Evolutionary conservation across 1,140 invertebrate genomes (phyloP).

Genomic region (Nixonia krombeini): DNA sequence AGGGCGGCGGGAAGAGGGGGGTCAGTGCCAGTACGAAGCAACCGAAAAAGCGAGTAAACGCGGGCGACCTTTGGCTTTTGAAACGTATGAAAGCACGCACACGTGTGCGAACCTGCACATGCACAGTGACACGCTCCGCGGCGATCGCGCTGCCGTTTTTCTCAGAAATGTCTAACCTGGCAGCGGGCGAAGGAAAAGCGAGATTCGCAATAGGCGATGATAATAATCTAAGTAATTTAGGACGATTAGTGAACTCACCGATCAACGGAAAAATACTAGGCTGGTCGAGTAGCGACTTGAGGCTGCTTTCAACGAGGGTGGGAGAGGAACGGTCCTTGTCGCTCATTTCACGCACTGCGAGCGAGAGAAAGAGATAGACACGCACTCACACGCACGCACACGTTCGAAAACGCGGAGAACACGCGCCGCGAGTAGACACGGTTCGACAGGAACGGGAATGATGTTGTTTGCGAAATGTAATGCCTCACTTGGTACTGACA

Average conservation of each 20-base stretch:
- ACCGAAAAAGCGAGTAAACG: background rate
- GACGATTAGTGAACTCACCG: constrained; percentile 73
- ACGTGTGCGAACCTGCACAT: too few species aligned
- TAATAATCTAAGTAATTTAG: too few species aligned
- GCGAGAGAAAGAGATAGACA: constrained; percentile 30
- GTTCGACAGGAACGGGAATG: background rate
- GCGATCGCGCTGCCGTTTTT: too few species aligned
- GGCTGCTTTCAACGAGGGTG: constrained; percentile 83
- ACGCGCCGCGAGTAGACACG: constrained; percentile 3
- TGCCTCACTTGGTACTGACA: constrained; percentile 42
- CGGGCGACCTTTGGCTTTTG: too few species aligned
- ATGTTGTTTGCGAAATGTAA: constrained; percentile 18
- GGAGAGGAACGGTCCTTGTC: constrained; percentile 84
- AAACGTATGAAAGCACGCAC: too few species aligned
- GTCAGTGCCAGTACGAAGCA: background rate
- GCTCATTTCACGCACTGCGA: constrained; percentile 76
- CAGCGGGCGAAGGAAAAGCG: constrained; percentile 2
- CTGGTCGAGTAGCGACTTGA: constrained; percentile 82
- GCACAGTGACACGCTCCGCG: too few species aligned
- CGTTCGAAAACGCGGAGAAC: constrained; percentile 4
- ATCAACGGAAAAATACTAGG: constrained; percentile 84
- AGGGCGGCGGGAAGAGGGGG: too few species aligned
- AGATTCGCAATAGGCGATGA: too few species aligned
- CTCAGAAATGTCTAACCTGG: too few species aligned
- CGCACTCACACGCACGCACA: constrained; percentile 31